Evolutionary conservation across 2,797 vertebrate species (phyloP).

Genomic region (Sebastolobus alascanus): DNA sequence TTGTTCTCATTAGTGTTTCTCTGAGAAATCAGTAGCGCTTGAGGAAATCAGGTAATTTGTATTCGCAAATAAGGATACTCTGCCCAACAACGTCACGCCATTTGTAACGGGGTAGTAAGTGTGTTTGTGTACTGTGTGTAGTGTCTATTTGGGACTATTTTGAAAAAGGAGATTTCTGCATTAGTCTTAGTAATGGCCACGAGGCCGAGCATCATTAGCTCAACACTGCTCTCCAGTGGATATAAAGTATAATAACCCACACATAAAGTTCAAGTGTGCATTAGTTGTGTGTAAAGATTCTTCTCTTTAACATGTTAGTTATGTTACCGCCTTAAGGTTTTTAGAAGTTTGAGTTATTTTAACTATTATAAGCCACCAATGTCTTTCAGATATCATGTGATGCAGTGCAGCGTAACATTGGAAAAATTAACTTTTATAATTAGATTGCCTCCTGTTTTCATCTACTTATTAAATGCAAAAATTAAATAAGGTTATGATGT

Average conservation of each 20-base stretch:
- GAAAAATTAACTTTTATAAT: not conserved
- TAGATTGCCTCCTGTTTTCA: not conserved
- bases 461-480: not conserved
- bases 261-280: constrained; percentile 34
- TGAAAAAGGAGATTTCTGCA: constrained; percentile 68
- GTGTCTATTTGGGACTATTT: constrained; percentile 55
- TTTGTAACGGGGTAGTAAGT: constrained; percentile 70
- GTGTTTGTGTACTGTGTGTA: constrained; percentile 36
- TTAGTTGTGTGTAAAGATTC: constrained; percentile 2
- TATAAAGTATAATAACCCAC: constrained; percentile 18
- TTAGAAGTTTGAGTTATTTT: not conserved
- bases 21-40: constrained; percentile 84
- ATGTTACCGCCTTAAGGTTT: not conserved
- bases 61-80: constrained; percentile 79
- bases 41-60: constrained; percentile 84
- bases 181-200: constrained; percentile 57
- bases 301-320: not conserved
- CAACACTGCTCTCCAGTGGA: constrained; percentile 82
- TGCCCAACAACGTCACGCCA: constrained; percentile 58
- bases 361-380: not conserved
- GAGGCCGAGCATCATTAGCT: constrained; percentile 67
- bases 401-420: not conserved
- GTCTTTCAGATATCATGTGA: not conserved
- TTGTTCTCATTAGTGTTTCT: constrained; percentile 87
- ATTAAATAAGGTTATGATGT: not conserved